Conservation (phyloP, 2,113 vertebrate genomes). For the Onychorhynchus coronatus region DNA sequence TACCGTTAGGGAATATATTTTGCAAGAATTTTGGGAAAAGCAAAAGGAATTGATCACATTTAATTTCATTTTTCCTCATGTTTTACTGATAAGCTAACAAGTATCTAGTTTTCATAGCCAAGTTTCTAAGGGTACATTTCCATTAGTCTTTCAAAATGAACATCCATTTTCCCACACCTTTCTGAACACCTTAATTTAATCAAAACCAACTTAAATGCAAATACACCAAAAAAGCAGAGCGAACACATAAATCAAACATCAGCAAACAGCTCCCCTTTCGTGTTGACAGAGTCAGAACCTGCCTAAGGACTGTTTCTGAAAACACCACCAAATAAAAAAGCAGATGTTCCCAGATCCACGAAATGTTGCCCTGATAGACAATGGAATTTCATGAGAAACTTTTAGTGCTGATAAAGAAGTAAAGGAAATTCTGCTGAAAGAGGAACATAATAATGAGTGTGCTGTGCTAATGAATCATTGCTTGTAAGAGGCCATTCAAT, state of each 20-base stretch:
- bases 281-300: not conserved
- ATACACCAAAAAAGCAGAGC: not conserved
- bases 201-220: not conserved
- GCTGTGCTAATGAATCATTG: slow-evolving; percentile 17
- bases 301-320: not conserved
- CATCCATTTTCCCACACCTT: not conserved
- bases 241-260: too few species aligned
- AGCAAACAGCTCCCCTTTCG: not conserved
- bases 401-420: not conserved
- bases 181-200: not conserved
- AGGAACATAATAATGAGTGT: not conserved
- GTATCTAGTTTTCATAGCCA: not conserved
- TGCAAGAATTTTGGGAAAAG: not conserved
- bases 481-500: not conserved
- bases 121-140: not conserved
- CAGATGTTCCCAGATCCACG: not conserved
- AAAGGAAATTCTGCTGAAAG: not conserved
- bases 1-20: not conserved
- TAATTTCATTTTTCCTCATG: not conserved
- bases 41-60: not conserved
- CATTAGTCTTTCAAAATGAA: not conserved
- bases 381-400: not conserved
- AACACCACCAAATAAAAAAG: not conserved
- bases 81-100: not conserved
- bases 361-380: not conserved